Conservation (phyloP, 2,888 invertebrate genomes). For the Parnassius mnemosyne region DNA sequence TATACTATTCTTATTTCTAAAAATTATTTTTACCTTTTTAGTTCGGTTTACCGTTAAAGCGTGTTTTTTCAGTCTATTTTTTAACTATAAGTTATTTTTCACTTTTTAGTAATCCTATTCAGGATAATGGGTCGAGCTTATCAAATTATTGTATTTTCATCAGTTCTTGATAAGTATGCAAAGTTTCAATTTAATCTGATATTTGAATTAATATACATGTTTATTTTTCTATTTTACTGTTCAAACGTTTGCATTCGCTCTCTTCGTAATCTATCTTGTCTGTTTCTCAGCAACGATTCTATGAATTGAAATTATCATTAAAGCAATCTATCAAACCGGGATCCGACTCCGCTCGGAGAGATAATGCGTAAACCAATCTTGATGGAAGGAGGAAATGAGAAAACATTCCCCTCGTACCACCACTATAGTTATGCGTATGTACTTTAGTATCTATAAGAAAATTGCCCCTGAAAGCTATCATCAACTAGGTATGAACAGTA, state of each 20-base stretch:
- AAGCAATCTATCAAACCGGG: constrained; percentile 20
- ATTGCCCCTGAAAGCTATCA: constrained; percentile 67
- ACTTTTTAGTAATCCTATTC: no score
- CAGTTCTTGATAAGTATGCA: no score
- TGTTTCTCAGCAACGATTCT: constrained; percentile 2
- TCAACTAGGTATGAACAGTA: constrained; percentile 50
- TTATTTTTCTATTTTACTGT: neutral
- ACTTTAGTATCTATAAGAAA: constrained; percentile 64
- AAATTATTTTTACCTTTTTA: no score
- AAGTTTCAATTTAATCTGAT: no score
- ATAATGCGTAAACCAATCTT: constrained; percentile 43
- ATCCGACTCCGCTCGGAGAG: constrained; percentile 14
- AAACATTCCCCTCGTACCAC: constrained; percentile 46
- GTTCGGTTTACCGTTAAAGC: no score
- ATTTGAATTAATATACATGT: no score
- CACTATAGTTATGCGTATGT: constrained; percentile 32
- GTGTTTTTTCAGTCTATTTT: no score
- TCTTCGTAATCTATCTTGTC: neutral
- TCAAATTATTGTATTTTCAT: no score
- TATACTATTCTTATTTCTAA: no score
- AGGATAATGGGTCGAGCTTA: no score
- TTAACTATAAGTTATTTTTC: no score
- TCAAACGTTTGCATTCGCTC: neutral
- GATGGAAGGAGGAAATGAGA: constrained; percentile 55
- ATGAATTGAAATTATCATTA: constrained; percentile 15